Evolutionary conservation across 2,888 invertebrate species (phyloP).

Genomic region (Ophraella communa): DNA sequence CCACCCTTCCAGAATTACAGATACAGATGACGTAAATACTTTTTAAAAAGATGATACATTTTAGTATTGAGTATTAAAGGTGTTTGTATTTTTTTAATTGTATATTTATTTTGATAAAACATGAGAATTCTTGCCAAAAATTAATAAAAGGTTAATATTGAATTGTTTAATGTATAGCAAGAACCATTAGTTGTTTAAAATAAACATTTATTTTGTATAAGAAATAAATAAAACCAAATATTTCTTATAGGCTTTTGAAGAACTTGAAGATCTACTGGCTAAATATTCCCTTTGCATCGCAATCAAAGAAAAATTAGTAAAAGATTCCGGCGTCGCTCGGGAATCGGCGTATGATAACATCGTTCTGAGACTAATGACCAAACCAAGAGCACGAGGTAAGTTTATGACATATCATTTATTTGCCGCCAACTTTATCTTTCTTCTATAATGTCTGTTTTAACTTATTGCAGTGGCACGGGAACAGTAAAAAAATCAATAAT

Average conservation of each 20-base stretch:
- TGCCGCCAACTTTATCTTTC: neutral
- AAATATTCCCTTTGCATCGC: constrained; percentile 91
- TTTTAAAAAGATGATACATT: too few species aligned
- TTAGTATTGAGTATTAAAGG: too few species aligned
- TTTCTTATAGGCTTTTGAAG: constrained; percentile 84
- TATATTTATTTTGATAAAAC: too few species aligned
- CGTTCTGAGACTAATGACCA: constrained; percentile 82
- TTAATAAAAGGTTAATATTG: too few species aligned
- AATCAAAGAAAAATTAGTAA: constrained; percentile 90
- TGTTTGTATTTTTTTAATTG: too few species aligned
- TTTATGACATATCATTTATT: neutral
- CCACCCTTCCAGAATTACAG: too few species aligned
- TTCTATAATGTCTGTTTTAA: neutral
- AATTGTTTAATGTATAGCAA: too few species aligned
- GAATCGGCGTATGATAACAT: constrained; percentile 88
- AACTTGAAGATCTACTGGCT: constrained; percentile 84
- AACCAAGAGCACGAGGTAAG: constrained; percentile 86
- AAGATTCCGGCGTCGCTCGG: constrained; percentile 93
- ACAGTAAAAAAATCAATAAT: too few species aligned
- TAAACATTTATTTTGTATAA: too few species aligned
- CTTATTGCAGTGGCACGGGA: neutral
- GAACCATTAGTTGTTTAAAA: too few species aligned
- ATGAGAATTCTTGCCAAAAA: too few species aligned
- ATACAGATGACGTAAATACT: too few species aligned
- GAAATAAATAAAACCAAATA: neutral